Evolutionary conservation across 1,140 invertebrate species (phyloP).

Genomic region (Drosophila biarmipes): DNA sequence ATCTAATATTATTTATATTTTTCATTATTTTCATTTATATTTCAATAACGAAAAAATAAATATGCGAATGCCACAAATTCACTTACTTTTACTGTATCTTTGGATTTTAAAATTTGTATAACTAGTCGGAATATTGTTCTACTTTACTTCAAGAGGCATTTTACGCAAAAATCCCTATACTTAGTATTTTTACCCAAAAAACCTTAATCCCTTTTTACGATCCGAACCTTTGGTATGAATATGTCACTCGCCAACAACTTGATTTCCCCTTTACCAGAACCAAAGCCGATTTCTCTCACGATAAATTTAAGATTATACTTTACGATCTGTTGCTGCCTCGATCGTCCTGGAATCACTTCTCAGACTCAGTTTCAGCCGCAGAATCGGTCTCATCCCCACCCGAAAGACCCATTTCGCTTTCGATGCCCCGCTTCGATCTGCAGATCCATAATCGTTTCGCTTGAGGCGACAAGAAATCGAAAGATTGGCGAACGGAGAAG

Average conservation of each 20-base stretch:
- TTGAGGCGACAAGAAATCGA: constrained; percentile 17
- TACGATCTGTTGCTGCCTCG: constrained; percentile 6
- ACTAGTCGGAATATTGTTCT: no score
- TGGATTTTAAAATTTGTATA: no score
- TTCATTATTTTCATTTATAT: no score
- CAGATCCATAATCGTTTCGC: constrained; percentile 34
- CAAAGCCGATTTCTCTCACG: constrained; percentile 45
- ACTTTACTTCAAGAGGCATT: no score
- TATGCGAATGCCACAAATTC: no score
- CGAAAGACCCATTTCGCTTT: constrained; percentile 53
- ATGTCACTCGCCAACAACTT: constrained; percentile 2
- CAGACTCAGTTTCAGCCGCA: constrained; percentile 37
- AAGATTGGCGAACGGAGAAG: constrained; percentile 31
- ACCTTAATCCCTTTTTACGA: background rate
- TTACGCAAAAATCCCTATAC: background rate
- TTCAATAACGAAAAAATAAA: no score
- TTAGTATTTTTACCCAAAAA: background rate
- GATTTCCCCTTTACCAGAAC: constrained; percentile 9
- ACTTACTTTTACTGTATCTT: no score
- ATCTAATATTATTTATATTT: no score
- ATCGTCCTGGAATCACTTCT: constrained; percentile 46
- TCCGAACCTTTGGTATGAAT: background rate
- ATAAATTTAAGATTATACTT: constrained; percentile 40
- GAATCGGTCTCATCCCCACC: constrained; percentile 11
- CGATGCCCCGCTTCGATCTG: constrained; percentile 15